Conservation (phyloP, 2,888 invertebrate genomes). For the Harmothoe impar region DNA sequence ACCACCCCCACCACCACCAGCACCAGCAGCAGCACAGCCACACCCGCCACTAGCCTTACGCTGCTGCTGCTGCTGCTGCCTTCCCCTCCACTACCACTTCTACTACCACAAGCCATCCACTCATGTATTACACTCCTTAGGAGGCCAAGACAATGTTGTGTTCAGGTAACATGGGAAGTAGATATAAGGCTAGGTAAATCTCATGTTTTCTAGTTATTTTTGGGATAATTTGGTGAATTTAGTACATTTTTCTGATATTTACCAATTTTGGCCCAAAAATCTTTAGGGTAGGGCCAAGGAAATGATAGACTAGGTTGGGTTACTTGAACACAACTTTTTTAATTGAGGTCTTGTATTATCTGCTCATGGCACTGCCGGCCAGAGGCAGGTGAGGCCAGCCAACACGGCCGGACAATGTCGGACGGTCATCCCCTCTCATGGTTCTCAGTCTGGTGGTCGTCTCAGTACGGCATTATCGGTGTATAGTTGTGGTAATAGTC, state of each 20-base stretch:
- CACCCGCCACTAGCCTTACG: constrained; percentile 7
- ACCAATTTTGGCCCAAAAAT: background rate
- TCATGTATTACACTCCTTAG: background rate
- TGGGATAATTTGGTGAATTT: too few relatives aligned
- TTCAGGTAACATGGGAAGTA: background rate
- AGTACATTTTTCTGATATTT: background rate
- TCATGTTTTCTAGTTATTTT: too few relatives aligned
- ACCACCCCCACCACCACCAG: constrained; percentile 32
- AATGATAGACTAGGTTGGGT: background rate
- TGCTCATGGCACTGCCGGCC: too few relatives aligned
- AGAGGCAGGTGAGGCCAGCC: too few relatives aligned
- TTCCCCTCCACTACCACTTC: too few relatives aligned
- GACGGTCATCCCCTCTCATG: too few relatives aligned
- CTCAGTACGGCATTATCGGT: background rate
- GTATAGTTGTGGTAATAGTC: background rate
- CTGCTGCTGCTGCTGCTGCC: background rate
- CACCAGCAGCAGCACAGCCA: constrained; percentile 12
- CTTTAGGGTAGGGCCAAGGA: background rate
- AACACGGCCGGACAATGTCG: too few relatives aligned
- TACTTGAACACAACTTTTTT: too few relatives aligned
- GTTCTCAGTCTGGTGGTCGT: too few relatives aligned
- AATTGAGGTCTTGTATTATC: too few relatives aligned
- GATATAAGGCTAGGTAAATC: too few relatives aligned
- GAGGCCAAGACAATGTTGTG: background rate
- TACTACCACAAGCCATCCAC: constrained; percentile 38